Evolutionary conservation across 2,797 vertebrate species (phyloP).

Genomic region (Hylomyscus alleni): DNA sequence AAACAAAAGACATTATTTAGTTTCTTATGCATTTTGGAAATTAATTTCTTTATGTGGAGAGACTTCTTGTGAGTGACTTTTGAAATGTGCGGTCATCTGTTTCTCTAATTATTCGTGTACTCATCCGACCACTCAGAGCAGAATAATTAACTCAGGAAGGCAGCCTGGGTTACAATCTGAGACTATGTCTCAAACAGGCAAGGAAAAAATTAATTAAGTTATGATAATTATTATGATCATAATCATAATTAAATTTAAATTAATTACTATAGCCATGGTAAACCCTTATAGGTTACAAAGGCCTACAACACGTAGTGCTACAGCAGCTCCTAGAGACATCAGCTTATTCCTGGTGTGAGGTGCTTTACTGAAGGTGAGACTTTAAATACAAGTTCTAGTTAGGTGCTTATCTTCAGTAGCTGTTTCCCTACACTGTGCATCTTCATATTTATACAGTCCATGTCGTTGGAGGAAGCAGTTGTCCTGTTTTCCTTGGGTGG

Average conservation of each 20-base stretch:
- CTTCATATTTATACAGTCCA: conserved; percentile 3
- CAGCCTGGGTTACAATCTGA: background rate
- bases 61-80: background rate
- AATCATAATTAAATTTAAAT: conserved; percentile 43
- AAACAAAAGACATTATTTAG: background rate
- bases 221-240: conserved; percentile 14
- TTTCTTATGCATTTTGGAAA: conserved; percentile 41
- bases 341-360: background rate
- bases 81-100: background rate
- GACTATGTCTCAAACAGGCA: background rate
- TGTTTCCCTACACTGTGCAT: background rate
- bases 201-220: background rate
- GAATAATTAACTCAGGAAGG: conserved; percentile 22
- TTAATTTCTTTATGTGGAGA: background rate
- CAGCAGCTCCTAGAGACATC: background rate
- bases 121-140: background rate
- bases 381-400: conserved; percentile 4
- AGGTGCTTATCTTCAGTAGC: background rate
- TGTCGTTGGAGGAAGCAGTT: background rate
- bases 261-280: conserved; percentile 7
- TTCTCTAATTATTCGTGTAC: conserved; percentile 9
- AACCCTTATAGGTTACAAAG: conserved; percentile 45
- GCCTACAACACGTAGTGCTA: background rate
- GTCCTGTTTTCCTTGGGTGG: background rate
- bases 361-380: background rate